A percentile compares a stretch with the other conserved stretches of the same genome.
phyloP scores from a whole-genome alignment of 2,888 invertebrate species.

The Cheiracanthium punctorium region DNA sequence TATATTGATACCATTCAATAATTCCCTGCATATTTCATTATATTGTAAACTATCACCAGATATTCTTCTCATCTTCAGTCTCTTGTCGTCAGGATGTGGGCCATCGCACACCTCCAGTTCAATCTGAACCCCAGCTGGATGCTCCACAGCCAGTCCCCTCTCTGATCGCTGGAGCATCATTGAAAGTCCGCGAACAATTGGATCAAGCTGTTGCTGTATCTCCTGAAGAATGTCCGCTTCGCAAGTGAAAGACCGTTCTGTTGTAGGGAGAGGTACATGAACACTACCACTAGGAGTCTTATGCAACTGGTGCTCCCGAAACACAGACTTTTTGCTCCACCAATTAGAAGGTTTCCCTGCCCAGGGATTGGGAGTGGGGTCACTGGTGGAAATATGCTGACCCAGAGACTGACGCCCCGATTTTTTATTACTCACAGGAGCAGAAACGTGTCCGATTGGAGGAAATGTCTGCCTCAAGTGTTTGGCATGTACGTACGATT shows the following conservation, averaged over 20 bases:
- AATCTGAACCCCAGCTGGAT: conserved; percentile 89
- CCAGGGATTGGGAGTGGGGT: conserved; percentile 64
- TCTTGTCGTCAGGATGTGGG: conserved; percentile 81
- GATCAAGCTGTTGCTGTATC: conserved; percentile 86
- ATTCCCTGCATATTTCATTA: conserved; percentile 89
- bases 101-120: conserved; percentile 88
- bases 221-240: conserved; percentile 86
- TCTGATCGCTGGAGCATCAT: conserved; percentile 72
- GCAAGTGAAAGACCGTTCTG: conserved; percentile 85
- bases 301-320: conserved; percentile 73
- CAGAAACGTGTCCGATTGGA: conserved; percentile 56
- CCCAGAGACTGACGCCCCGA: conserved; percentile 40
- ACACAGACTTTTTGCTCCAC: conserved; percentile 63
- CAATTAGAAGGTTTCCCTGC: conserved; percentile 56
- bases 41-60: conserved; percentile 92
- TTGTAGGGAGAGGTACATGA: conserved; percentile 86
- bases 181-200: conserved; percentile 80
- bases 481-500: conserved; percentile 71
- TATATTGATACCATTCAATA: conserved; percentile 85
- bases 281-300: conserved; percentile 78
- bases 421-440: conserved; percentile 46
- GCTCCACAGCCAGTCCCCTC: conserved; percentile 81
- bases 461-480: conserved; percentile 70
- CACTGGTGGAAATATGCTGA: conserved; percentile 53
- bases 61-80: conserved; percentile 89